Conservation (phyloP, 2,888 invertebrate species). For the Eupithecia exiguata region DNA sequence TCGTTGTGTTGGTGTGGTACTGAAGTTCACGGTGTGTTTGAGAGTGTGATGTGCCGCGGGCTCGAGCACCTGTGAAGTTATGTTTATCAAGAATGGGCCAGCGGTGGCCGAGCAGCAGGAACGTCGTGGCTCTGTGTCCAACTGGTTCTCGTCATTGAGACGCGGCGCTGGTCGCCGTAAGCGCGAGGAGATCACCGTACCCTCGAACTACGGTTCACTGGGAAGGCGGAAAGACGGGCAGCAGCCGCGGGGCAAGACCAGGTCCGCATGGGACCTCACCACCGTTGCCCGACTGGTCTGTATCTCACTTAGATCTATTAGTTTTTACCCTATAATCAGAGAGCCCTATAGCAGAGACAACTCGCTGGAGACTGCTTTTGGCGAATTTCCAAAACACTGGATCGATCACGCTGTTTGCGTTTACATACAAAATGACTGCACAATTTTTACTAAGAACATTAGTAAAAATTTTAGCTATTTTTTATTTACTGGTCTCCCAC, state of each 20-base stretch:
- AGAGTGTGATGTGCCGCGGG: slow-evolving; percentile 77
- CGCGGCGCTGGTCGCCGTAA: slow-evolving; percentile 81
- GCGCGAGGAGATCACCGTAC: slow-evolving; percentile 71
- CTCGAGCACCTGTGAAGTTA: slow-evolving; percentile 71
- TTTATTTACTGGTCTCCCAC: slow-evolving; percentile 1
- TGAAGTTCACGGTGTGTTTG: slow-evolving; percentile 52
- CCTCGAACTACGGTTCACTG: slow-evolving; percentile 80
- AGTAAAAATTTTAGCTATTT: slow-evolving; percentile 2
- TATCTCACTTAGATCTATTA: slow-evolving; percentile 57
- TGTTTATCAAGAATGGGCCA: slow-evolving; percentile 81
- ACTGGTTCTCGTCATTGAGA: slow-evolving; percentile 92
- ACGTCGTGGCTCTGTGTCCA: slow-evolving; percentile 88
- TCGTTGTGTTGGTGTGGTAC: slow-evolving; percentile 58
- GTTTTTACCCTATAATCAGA: slow-evolving; percentile 43
- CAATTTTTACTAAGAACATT: slow-evolving; percentile 57
- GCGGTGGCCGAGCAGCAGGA: slow-evolving; percentile 80
- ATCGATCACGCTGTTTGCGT: slow-evolving; percentile 73
- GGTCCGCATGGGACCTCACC: slow-evolving; percentile 86
- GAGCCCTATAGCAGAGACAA: slow-evolving; percentile 49
- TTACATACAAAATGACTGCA: slow-evolving; percentile 67
- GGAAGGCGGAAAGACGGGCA: slow-evolving; percentile 78
- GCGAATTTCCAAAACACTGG: slow-evolving; percentile 75
- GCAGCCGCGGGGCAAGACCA: slow-evolving; percentile 77
- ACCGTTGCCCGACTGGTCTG: slow-evolving; percentile 83
- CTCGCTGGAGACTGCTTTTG: slow-evolving; percentile 72